A percentile compares a stretch with the other conserved stretches of the same genome.
phyloP scores from a whole-genome alignment of 2,888 invertebrate species.

The Unio delphinus region DNA sequence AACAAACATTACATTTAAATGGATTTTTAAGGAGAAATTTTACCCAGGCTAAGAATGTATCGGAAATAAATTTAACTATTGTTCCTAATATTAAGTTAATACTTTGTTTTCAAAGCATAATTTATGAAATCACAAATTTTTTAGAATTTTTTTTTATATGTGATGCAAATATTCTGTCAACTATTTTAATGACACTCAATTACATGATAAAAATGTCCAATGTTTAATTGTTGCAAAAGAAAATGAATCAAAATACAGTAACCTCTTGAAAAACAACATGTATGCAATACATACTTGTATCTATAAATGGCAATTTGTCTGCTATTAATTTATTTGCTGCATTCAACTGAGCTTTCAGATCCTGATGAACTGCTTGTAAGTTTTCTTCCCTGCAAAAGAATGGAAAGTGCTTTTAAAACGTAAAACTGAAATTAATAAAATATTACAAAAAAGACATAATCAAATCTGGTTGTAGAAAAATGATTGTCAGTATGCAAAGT shows the following conservation, averaged over 20 bases:
- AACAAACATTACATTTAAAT: too few relatives aligned
- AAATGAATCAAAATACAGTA: background rate
- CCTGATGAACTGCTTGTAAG: slow-evolving; percentile 6
- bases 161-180: background rate
- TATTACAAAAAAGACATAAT: background rate
- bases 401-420: slow-evolving; percentile 1
- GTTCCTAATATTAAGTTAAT: too few relatives aligned
- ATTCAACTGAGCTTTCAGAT: slow-evolving; percentile 54
- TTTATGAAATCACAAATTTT: too few relatives aligned
- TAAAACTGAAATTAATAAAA: background rate
- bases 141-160: background rate
- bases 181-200: too few relatives aligned
- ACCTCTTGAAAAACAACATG: background rate
- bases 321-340: slow-evolving; percentile 61
- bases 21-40: too few relatives aligned
- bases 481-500: too few relatives aligned
- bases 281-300: slow-evolving; percentile 61
- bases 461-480: too few relatives aligned
- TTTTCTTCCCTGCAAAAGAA: background rate
- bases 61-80: too few relatives aligned
- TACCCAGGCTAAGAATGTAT: too few relatives aligned
- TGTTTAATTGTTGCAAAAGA: background rate
- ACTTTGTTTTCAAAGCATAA: too few relatives aligned
- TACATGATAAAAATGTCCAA: too few relatives aligned
- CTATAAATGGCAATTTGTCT: slow-evolving; percentile 69